A percentile compares a stretch with the other conserved stretches of the same genome.
Evolutionary conservation across 2,113 vertebrate species (phyloP).

Genomic region (Chaenocephalus aceratus): DNA sequence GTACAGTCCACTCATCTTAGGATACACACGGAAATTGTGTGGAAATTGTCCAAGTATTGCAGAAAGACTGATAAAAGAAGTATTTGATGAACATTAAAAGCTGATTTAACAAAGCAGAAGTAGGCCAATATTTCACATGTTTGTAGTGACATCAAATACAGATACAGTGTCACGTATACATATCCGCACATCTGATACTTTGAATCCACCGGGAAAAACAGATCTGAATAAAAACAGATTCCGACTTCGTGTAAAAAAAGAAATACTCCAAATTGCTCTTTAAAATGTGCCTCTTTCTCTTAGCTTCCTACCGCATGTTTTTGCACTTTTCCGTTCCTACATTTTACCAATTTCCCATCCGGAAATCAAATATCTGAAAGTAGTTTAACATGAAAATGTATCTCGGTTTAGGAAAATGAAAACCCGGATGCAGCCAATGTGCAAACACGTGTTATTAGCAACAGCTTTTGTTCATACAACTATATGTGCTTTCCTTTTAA

Average conservation of each 20-base stretch:
- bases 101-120: neutral
- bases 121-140: slow-evolving; percentile 10
- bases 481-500: too few relatives aligned
- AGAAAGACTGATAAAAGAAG: neutral
- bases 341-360: neutral
- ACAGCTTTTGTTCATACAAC: too few relatives aligned
- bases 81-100: neutral
- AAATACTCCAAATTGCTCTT: neutral
- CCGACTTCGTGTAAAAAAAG: neutral
- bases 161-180: neutral
- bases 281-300: neutral
- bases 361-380: neutral
- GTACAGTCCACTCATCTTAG: neutral
- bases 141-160: neutral
- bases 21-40: neutral
- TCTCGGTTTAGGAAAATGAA: too few relatives aligned
- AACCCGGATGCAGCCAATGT: too few relatives aligned
- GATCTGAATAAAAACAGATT: neutral
- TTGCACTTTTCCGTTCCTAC: neutral
- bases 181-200: neutral
- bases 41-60: neutral
- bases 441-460: too few relatives aligned
- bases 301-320: neutral
- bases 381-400: neutral
- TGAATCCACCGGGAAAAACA: neutral